Conservation (phyloP, 2,113 vertebrate genomes). For the Aphelocoma coerulescens region DNA sequence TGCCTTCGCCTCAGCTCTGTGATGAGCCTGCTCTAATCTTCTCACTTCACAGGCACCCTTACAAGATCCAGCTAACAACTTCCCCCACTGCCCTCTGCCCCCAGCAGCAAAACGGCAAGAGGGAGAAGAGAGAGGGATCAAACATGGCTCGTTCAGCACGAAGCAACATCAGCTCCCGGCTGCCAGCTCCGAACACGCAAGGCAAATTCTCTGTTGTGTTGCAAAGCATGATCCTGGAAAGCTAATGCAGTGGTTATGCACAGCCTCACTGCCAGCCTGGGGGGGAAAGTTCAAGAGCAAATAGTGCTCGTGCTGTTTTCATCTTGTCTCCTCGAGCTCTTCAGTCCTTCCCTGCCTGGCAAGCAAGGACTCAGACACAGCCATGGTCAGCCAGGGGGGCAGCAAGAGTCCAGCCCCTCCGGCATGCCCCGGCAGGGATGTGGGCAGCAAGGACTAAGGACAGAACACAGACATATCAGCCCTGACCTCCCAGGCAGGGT, state of each 20-base stretch:
- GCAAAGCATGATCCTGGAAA: slow-evolving; percentile 51
- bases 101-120: slow-evolving; percentile 49
- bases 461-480: no score
- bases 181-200: slow-evolving; percentile 32
- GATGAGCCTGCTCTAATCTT: slow-evolving; percentile 35
- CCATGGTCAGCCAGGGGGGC: not conserved
- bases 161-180: slow-evolving; percentile 13
- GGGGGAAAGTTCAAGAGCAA: not conserved
- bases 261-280: not conserved
- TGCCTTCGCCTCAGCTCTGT: not conserved
- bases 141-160: slow-evolving; percentile 33
- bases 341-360: not conserved
- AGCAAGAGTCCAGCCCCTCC: not conserved
- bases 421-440: not conserved
- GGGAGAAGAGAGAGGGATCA: slow-evolving; percentile 54
- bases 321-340: not conserved
- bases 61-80: slow-evolving; percentile 16
- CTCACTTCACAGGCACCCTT: not conserved
- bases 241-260: slow-evolving; percentile 22
- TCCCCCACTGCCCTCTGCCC: not conserved
- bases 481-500: not conserved
- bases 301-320: fast-evolving
- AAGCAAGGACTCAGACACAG: not conserved
- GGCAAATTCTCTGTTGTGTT: slow-evolving; percentile 45
- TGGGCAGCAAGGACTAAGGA: not conserved